Conservation (phyloP, 2,797 vertebrate species). For the Hydrophis major region DNA sequence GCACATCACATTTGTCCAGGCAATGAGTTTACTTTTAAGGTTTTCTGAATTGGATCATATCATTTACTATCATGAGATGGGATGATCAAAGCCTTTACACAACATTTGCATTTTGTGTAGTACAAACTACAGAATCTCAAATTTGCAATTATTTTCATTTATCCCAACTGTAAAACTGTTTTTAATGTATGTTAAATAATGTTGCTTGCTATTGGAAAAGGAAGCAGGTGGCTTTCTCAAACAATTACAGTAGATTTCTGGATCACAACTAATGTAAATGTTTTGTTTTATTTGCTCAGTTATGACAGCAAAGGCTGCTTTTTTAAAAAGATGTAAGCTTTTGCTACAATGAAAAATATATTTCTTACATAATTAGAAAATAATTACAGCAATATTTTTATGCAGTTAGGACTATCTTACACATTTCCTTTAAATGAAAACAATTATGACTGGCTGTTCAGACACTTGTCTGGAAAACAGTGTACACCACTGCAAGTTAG, state of each 20-base stretch:
- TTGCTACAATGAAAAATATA: neutral
- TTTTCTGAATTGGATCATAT: neutral
- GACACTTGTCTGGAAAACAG: neutral
- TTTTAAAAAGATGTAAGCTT: neutral
- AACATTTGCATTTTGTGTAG: neutral
- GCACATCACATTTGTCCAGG: neutral
- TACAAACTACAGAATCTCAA: neutral
- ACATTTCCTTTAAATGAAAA: conserved; percentile 14
- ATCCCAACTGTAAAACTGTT: neutral
- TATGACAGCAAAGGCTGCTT: neutral
- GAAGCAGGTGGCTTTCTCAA: neutral
- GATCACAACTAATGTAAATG: neutral
- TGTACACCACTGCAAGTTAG: neutral
- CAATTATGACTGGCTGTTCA: conserved; percentile 30
- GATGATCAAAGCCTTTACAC: neutral
- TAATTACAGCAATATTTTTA: conserved; percentile 36
- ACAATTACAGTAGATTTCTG: neutral
- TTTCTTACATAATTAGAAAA: conserved; percentile 43
- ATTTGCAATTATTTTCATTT: neutral
- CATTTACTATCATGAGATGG: neutral
- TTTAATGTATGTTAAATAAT: neutral
- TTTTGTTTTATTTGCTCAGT: neutral
- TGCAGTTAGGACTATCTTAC: neutral
- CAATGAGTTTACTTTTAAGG: neutral
- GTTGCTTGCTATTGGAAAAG: neutral